Conservation (phyloP, 1,140 invertebrate genomes). For the Triops longicaudatus region DNA sequence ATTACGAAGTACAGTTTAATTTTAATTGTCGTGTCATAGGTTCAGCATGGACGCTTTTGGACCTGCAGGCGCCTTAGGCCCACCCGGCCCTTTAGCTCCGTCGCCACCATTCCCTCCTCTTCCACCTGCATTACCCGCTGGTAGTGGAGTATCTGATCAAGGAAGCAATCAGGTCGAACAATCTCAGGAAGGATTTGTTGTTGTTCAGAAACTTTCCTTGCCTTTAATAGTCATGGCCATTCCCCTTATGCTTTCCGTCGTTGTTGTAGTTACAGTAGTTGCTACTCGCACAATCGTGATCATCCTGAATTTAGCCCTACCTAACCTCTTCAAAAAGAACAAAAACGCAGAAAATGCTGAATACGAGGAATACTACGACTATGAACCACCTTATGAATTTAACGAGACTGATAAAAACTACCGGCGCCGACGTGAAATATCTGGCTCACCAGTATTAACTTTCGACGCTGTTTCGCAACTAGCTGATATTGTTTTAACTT, state of each 20-base stretch:
- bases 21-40: too few species aligned
- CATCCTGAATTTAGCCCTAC: background rate
- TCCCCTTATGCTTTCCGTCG: background rate
- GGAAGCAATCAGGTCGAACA: background rate
- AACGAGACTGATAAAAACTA: background rate
- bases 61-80: background rate
- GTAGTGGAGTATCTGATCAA: background rate
- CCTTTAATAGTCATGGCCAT: background rate
- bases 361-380: background rate
- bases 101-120: background rate
- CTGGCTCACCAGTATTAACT: slow-evolving; percentile 16
- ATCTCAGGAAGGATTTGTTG: background rate
- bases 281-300: background rate
- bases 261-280: background rate
- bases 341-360: background rate
- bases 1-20: too few species aligned
- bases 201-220: background rate
- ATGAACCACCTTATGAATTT: background rate
- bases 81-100: background rate
- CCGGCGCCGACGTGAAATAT: background rate
- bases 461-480: background rate
- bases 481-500: slow-evolving; percentile 16
- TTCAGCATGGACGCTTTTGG: background rate
- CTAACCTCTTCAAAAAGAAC: background rate
- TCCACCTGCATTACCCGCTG: background rate